Percentiles rank a stretch among this genome's conserved stretches.
phyloP scores from a whole-genome alignment of 2,113 vertebrate species.

The Cavia porcellus region DNA sequence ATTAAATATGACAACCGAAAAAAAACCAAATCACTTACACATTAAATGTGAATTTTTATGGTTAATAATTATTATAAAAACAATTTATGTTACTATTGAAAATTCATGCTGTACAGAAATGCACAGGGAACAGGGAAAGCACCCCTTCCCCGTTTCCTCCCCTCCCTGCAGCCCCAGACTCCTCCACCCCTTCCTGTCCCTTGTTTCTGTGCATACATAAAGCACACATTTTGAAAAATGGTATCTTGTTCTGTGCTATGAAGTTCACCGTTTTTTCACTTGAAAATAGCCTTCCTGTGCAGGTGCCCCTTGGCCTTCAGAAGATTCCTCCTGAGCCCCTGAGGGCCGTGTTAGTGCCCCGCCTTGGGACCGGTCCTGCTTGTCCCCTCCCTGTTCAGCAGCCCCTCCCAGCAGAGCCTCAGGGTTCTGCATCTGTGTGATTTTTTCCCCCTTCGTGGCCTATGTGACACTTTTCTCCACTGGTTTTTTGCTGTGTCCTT shows the following conservation, averaged over 20 bases:
- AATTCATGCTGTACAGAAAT: background rate
- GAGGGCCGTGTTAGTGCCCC: background rate
- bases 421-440: background rate
- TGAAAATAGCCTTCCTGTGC: background rate
- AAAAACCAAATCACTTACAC: constrained; percentile 36
- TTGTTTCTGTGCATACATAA: background rate
- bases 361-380: rapidly evolving
- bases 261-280: background rate
- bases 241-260: background rate
- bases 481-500: too few species aligned
- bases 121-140: too few species aligned
- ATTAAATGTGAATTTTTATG: constrained; percentile 58
- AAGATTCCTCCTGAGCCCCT: background rate
- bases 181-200: background rate
- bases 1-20: constrained; percentile 42
- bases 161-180: rapidly evolving
- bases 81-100: constrained; percentile 29
- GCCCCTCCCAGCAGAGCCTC: background rate
- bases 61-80: constrained; percentile 56
- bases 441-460: background rate
- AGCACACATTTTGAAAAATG: background rate
- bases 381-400: background rate
- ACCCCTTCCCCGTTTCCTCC: rapidly evolving
- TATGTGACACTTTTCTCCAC: rapidly evolving
- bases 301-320: background rate